Base-by-base conservation (phyloP, 2,888 invertebrate species). In the Agrotis exclamationis region DNA sequence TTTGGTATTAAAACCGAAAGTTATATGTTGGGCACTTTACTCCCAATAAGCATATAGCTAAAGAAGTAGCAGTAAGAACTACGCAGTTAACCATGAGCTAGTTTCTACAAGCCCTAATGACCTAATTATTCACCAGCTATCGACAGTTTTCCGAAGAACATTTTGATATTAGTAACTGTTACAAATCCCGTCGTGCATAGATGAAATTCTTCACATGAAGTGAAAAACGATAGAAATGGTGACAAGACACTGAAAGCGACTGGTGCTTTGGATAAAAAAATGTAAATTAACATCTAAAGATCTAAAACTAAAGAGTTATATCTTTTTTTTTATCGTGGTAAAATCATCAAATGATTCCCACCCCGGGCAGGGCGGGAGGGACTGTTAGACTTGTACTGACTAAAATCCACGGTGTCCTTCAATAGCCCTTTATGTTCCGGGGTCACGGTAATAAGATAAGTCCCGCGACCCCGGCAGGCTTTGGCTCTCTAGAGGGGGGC, bases 81-180 rank as follows among this genome's bases (percentile, higher is more conserved):
- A 13, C 16, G 7, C n/a, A 48, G n/a, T 7, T 18, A 47, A 9
- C 44, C 54, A 14, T 57, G 51, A 70, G 33, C 63, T 18, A 64
- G 33, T 63, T 39, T 14, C n/a, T 14, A 63, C 45, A 20, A 22
- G 33, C 47, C 59, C 16, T n/a, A 24, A 33, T 63, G 24, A 54
- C 54, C 33, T 59, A 20, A 33, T 70, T 70, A 75, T 18, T 13
- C n/a, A 72, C 39, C 45, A 45, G 58, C 14, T 1, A 7, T 28
- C 18, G 44, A 28, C 70, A 28, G 51, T 20, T 48, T n/a, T 45
- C 9, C 14, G 24, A 33, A 5, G 22, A 58, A 58, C 33, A 56
- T n/a, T 18, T 13, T 24, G 18, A 44, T n/a, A 48, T 44, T 39
- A 22, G 18, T 44, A 14, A 50, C 33, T 51, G 33, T 18, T 45